Evolutionary conservation across 2,888 invertebrate species (phyloP).

Genomic region (Iphiclides podalirius): DNA sequence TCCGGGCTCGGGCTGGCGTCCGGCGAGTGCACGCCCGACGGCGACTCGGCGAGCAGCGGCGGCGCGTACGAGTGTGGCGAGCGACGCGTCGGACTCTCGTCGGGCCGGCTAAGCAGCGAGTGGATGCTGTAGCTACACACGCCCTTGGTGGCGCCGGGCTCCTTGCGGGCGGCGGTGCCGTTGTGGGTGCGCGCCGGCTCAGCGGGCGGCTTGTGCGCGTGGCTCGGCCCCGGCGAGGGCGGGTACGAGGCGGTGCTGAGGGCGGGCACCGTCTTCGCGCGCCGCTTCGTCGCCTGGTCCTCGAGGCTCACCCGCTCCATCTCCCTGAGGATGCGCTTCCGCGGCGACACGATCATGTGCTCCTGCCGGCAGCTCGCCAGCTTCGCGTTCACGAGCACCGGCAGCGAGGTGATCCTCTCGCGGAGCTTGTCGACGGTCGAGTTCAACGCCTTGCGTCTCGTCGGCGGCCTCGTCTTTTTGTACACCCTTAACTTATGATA

Average conservation of each 20-base stretch:
- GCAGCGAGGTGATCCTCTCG: slow-evolving; percentile 59
- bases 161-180: slow-evolving; percentile 49
- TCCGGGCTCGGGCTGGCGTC: slow-evolving; percentile 70
- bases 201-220: slow-evolving; percentile 43
- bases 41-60: slow-evolving; percentile 64
- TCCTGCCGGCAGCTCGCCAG: slow-evolving; percentile 69
- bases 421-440: slow-evolving; percentile 58
- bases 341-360: slow-evolving; percentile 86
- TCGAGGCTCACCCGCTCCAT: slow-evolving; percentile 88
- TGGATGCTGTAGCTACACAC: slow-evolving; percentile 92
- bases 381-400: slow-evolving; percentile 66
- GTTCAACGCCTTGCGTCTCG: slow-evolving; percentile 55
- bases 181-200: slow-evolving; percentile 41
- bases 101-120: slow-evolving; percentile 86
- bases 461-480: slow-evolving; percentile 61
- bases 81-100: slow-evolving; percentile 62
- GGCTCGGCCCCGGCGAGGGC: slow-evolving; percentile 43
- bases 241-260: slow-evolving; percentile 54
- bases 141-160: slow-evolving; percentile 61
- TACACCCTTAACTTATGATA: slow-evolving; percentile 73
- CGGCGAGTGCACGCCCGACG: slow-evolving; percentile 56
- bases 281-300: slow-evolving; percentile 83
- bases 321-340: slow-evolving; percentile 90
- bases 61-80: slow-evolving; percentile 48
- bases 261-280: slow-evolving; percentile 71